Base-by-base conservation (phyloP, 1,140 invertebrate genomes). In the Papilio polytes region DNA sequence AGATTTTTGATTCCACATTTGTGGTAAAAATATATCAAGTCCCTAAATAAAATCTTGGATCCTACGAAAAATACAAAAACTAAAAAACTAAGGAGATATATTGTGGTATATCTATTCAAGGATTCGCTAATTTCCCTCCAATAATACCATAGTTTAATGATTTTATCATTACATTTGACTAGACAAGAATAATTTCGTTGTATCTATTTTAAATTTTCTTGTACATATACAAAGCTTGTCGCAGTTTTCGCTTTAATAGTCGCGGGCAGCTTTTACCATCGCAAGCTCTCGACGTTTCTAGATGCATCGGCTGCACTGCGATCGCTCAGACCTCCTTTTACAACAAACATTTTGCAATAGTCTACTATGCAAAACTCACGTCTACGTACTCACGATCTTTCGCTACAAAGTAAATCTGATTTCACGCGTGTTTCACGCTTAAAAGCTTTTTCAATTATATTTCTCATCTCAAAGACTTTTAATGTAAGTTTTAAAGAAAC, bases 361-460 rank as follows among this genome's bases (percentile, higher is more conserved):
- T 1, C 10, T 26, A 13, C 53, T 18, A 63, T 41, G 53, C 36
- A 78, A 41, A 78, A 48, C 76, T 22, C 15, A 56, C 31, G 15
- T 63, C 22, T 59, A 59, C 26, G n/a, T 78, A 36, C 15, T 13
- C 76, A 53, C 18, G 31, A 41, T 78, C 31, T 53, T 78, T 63
- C 56, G 51, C 31, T 2, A 13, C 53, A 31, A 74, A 77, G 74
- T 77, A 59, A 78, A 78, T 59, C 15, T 78, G 22, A 63, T 78
- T 78, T 59, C 36, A 78, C 51, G 76, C 31, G 36, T 59, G 74
- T 31, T 77, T 59, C 18, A 36, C 46, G 74, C 74, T 76, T 76
- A 76, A 76, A 76, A 76, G 74, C 74, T 76, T 51, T 51, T 51
- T 51, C n/a, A 76, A 76, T 76, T 76, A 76, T 13, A 53, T 76